Base-by-base conservation (phyloP, 2,113 vertebrate genomes). In the Pampusana beccarii region DNA sequence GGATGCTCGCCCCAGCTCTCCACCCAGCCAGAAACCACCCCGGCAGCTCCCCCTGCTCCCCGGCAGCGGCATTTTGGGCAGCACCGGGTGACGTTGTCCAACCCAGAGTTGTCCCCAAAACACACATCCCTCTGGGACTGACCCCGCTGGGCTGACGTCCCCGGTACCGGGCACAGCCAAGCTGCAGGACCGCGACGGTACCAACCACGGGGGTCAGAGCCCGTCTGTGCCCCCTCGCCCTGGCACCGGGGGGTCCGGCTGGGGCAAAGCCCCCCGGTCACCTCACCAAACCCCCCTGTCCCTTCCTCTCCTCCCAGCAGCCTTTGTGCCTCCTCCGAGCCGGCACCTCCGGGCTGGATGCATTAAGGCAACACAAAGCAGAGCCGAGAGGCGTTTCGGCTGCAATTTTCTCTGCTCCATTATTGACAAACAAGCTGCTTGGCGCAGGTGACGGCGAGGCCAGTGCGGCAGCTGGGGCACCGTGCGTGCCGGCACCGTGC, bases 361-460 rank as follows among this genome's bases (percentile, higher is more conserved):
- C 88, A 84, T 92, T 93, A 95, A 94, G 74, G 94, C 82, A 79
- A 93, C 84, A 97, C 91, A 97, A 97, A 97, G 97, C 93, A 78
- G 83, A 83, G 91, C 96, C 40, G 54, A 90, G 95, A 91, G 83
- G 92, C 96, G 86, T 93, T 95, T 92, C 83, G 40, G 79, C 86
- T 93, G 96, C 96, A 95, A 97, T 97, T 97, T 97, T 94, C 97
- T 44, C 96, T 86, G 88, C 95, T 96, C 95, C 91, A 88, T 96
- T 97, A 97, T 97, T 96, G 96, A 96, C 96, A 97, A 97, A 97
- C 96, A 97, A 95, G 97, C 97, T 96, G 96, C 87, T 96, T 40
- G 9, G 54, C 51, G 91, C 95, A 96, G 96, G 97, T 85, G 95
- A 97, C 11, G 38, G 94, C 29, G 19, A 60, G 82, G 90, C 70